Base-by-base conservation (phyloP, 2,797 vertebrate species). In the Sarcoramphus papa region DNA sequence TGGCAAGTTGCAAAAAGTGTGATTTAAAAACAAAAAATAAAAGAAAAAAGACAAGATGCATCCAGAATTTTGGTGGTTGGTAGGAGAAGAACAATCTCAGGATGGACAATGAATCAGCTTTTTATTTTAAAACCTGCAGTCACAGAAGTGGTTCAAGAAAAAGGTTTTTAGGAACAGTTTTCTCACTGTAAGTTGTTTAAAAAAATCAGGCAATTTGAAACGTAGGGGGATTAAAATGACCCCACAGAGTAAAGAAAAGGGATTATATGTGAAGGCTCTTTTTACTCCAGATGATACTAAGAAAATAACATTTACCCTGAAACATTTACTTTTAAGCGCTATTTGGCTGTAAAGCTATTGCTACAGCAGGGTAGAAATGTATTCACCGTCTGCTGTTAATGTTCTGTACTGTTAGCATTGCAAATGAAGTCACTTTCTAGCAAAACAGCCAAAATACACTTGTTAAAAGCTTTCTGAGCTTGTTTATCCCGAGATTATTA, bases 361-460 rank as follows among this genome's bases (percentile, higher is more conserved):
- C 14, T 86, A 25, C 30, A 75, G 27, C 16, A 81, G 17, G 14
- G 64, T 33, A 41, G 35, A 68, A 90, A 92, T 40, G 41, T 19
- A 74, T 56, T 80, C 31, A 40, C 9, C 30, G 35, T 18, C 63
- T 73, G 9, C 21, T 88, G n/a, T 82, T 94, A 84, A 88, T 74
- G 12, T 63, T 86, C 28, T 87, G 14, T 65, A 33, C 28, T 63
- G 23, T 59, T 79, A 82, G 51, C 90, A 87, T 57, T 88, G 28
- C 35, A 90, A 95, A 93, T 78, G 18, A 90, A 81, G 48, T 35
- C 8, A 48, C 14, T 92, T 92, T 76, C n/a, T 63, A 85, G 45
- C 23, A 60, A 86, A 89, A 91, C 21, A 65, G 43, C 6, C 14
- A 62, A 85, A 77, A 57, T 7, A 6, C 6, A 41, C 33, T 81